A percentile compares a stretch with the other conserved stretches of the same genome.
Evolutionary conservation across 2,888 invertebrate genomes (phyloP).

Genomic region (Eucera pruinosa): DNA sequence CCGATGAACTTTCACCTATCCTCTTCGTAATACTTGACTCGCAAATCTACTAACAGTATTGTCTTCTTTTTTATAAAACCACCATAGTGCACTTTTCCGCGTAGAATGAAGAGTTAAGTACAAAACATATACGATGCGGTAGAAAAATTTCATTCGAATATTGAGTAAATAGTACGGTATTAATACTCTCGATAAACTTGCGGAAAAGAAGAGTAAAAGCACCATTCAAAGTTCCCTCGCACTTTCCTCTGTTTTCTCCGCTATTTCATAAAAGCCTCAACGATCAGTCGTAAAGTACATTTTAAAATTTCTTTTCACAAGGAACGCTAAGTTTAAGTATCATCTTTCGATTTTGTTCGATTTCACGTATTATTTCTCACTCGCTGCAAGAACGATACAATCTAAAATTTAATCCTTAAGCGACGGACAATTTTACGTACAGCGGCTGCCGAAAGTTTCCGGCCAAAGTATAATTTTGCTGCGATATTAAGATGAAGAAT

Average conservation of each 20-base stretch:
- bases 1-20: constrained; percentile 13
- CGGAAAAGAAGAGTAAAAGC: constrained; percentile 16
- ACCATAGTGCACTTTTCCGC: constrained; percentile 8
- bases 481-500: too few species aligned
- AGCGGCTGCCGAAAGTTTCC: too few species aligned
- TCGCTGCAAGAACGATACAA: too few species aligned
- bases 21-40: constrained; percentile 24
- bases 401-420: too few species aligned
- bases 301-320: too few species aligned
- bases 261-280: neutral
- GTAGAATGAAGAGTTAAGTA: constrained; percentile 34
- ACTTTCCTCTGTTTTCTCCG: too few species aligned
- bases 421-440: too few species aligned
- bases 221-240: neutral
- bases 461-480: too few species aligned
- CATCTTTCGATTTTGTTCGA: too few species aligned
- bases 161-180: constrained; percentile 19
- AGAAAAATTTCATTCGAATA: constrained; percentile 4
- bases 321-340: too few species aligned
- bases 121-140: constrained; percentile 19
- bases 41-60: constrained; percentile 13
- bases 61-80: constrained; percentile 25
- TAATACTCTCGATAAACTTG: constrained; percentile 14
- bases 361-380: too few species aligned
- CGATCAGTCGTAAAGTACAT: constrained; percentile 12